phyloP scores from a whole-genome alignment of 2,888 invertebrate genomes.

The Chrysolina haemoptera region DNA sequence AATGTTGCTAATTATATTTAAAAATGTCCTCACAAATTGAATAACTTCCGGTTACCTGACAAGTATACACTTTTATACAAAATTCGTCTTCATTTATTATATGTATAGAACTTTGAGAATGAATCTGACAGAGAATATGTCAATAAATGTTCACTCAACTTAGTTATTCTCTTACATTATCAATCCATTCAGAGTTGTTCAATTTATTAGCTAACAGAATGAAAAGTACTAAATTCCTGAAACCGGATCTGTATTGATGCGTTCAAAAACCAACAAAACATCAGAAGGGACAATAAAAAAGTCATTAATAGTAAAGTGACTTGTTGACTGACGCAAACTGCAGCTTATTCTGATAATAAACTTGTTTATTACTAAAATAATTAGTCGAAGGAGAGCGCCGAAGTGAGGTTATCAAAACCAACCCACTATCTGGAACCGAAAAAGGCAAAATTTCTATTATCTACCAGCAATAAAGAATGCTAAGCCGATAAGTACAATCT shows the following conservation, averaged over 20 bases:
- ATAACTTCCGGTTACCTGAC: too few species aligned
- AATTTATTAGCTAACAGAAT: too few species aligned
- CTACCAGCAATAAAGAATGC: constrained; percentile 16
- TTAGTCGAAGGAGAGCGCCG: not conserved
- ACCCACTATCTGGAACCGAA: not conserved
- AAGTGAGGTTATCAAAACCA: not conserved
- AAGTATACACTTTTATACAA: too few species aligned
- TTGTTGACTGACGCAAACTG: not conserved
- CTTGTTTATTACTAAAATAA: constrained; percentile 10
- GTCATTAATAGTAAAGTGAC: not conserved
- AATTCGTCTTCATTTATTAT: too few species aligned
- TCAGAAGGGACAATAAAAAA: not conserved
- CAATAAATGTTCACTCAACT: too few species aligned
- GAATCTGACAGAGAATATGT: too few species aligned
- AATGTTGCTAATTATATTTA: too few species aligned
- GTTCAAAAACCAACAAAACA: not conserved
- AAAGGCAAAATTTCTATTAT: not conserved
- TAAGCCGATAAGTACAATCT: constrained; percentile 38
- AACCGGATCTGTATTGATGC: not conserved
- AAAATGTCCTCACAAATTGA: too few species aligned
- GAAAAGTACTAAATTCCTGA: too few species aligned
- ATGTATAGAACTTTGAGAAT: too few species aligned
- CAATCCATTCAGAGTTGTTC: too few species aligned
- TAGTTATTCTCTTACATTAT: too few species aligned
- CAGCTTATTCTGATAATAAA: not conserved